Evolutionary conservation across 2,797 vertebrate genomes (phyloP), one percentile per base, ranked within the genome.

Genomic region (Myotis daubentonii): DNA sequence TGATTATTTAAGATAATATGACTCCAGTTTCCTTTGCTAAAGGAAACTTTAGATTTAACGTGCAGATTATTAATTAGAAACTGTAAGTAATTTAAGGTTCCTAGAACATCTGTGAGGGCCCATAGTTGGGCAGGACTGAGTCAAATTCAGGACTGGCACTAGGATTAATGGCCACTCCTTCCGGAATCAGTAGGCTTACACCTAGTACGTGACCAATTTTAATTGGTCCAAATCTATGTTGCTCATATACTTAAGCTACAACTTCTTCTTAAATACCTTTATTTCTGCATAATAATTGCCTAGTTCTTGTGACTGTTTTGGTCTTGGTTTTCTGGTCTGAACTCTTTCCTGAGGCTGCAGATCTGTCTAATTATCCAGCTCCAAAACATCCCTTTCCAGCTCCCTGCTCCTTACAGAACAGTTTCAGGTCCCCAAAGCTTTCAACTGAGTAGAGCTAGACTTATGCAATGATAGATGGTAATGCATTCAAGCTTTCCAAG

Each of bases 261-360:
- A 28, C 2, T 41, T 87, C 75, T 85, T 44, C 53, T 84, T 75
- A 78, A 94, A 55, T 44, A 81, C n/a, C 66, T 95, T 65, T 36
- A 16, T 76, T 76, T 95, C 68, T 89, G 22, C 9, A 30, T 91
- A 88, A 62, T 53, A 79, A 72, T 72, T 62, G 23, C 28, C 28
- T 23, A 44, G 66, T 66, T 82, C 51, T 85, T 78, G 16, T 25
- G 47, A 78, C 10, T 74, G 41, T 5, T 93, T 94, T 95, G 91
- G 44, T n/a, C 33, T 65, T 93, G 20, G 41, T 53, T 93, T 95
- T 89, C 78, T 94, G 49, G 8, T 92, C 55, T 76, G 12, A 84
- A 91, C 55, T 93, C 51, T 86, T 87, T 49, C 15, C 49, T 78
- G 65, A 93, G 49, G 7, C 28, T 95, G 84, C 66, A 95, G 62